Evolutionary conservation across 2,797 vertebrate species (phyloP).

Genomic region (Pseudochirops cupreus): DNA sequence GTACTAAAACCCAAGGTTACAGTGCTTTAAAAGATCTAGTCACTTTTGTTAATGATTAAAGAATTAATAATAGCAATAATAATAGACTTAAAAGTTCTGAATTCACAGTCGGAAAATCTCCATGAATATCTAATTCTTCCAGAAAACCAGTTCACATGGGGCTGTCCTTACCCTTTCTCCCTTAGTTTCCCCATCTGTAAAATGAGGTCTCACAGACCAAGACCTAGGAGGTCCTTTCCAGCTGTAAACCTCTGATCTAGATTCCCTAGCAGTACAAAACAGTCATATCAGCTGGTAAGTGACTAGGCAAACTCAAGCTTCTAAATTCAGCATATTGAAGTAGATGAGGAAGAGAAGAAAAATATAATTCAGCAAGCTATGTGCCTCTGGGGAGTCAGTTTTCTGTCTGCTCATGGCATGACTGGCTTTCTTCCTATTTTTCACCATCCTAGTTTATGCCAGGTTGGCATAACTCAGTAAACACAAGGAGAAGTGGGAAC

Average conservation of each 20-base stretch:
- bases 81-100: background rate
- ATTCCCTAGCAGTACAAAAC: background rate
- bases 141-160: background rate
- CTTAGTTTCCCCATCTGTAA: background rate
- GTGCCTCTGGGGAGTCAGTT: background rate
- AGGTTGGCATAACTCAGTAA: background rate
- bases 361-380: background rate
- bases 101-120: background rate
- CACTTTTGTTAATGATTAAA: background rate
- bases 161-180: background rate
- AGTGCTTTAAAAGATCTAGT: background rate
- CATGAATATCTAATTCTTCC: background rate
- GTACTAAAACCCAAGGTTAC: background rate
- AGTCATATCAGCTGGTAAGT: background rate
- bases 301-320: slow-evolving; percentile 3
- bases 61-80: background rate
- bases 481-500: background rate
- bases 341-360: background rate
- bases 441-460: background rate
- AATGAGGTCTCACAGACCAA: background rate
- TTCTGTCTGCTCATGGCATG: background rate
- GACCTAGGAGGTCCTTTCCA: background rate
- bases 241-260: background rate
- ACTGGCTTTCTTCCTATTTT: background rate
- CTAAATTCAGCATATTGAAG: background rate